Percentiles rank a stretch among this genome's conserved stretches.
phyloP scores from a whole-genome alignment of 64 coral and sea anemone genomes.

The Montipora efflorescens region DNA sequence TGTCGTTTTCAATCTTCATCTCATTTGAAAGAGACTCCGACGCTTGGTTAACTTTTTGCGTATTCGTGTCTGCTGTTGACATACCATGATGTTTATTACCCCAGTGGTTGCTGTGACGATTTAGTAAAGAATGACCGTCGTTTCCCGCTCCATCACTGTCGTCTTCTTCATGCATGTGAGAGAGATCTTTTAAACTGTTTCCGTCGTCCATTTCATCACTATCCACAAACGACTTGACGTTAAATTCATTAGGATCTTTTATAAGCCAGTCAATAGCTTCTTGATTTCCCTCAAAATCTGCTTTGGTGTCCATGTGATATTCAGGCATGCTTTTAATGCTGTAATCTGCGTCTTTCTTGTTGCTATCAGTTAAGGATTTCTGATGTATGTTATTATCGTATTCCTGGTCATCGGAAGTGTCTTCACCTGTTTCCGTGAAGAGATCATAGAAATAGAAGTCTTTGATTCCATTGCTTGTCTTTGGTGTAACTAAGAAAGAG shows the following conservation, averaged over 20 bases:
- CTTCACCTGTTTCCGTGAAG: constrained; percentile 63
- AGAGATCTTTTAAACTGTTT: background rate
- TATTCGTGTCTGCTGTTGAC: background rate
- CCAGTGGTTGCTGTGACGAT: background rate
- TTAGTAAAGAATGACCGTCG: background rate
- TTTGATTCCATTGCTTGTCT: constrained; percentile 68
- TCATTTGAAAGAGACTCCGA: background rate
- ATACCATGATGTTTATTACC: background rate
- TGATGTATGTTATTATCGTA: background rate
- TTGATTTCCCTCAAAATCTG: constrained; percentile 78
- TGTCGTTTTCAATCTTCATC: background rate
- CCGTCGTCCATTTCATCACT: background rate
- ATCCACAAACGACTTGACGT: constrained; percentile 69
- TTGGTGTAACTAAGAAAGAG: constrained; percentile 60
- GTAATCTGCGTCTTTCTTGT: constrained; percentile 51
- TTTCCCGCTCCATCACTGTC: background rate
- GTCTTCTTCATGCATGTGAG: background rate
- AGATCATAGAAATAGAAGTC: constrained; percentile 79
- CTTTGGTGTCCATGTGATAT: constrained; percentile 88
- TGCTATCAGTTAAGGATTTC: background rate
- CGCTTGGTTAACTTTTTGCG: background rate
- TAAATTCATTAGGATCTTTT: constrained; percentile 82
- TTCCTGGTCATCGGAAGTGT: constrained; percentile 3
- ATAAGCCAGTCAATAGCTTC: constrained; percentile 92
- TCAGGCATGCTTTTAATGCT: constrained; percentile 76